Base-by-base conservation (phyloP, 2,888 invertebrate species). In the Eupithecia dodoneata region DNA sequence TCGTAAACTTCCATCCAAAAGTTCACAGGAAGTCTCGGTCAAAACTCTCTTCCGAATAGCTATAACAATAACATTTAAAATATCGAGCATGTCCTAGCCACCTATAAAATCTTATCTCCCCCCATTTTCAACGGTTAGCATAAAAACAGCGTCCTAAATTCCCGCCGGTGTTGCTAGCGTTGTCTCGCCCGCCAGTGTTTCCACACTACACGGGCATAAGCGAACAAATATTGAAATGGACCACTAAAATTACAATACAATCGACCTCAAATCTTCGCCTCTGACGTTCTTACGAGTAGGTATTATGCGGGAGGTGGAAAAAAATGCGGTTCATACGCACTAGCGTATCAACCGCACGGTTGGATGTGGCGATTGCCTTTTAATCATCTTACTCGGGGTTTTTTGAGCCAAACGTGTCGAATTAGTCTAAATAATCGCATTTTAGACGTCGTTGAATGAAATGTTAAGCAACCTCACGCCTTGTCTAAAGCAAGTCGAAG, bases 231-330 rank as follows among this genome's bases (percentile, higher is more conserved):
- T 79, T 79, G 76, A 65, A 79, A 79, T 79, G 65, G 7, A 69
- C 18, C 78, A 74, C 74, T 79, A 76, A 79, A 69, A 79, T 79
- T 79, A 71, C 72, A 79, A 79, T 79, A 79, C 78, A 79, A 79
- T 79, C 72, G 76, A 30, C 4, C 30, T 63, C 63, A 44, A 45
- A 49, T 45, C 45, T 70, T 49, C 63, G 15, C 30, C 30, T 15
- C 52, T 47, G 70, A 42, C 70, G 44, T 49, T 45, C 30, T 70
- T 47, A 70, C 44, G 44, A 18, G 18, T 47, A 63, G 63, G 18
- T 63, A 30, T 63, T 63, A 63, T 63, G 63, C 63, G 63, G 63
- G 30, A 30, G 30, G 6, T 63, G 63, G 30, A 63, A 63, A 52
- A 63, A 63, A 63, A 30, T 63, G 30, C 59, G 9, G 18, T 10